Percentiles rank a stretch among this genome's conserved stretches.
These are phyloP conservation scores for Phyllotreta cruciferae DNA, from an alignment of 2,888 invertebrate genomes.

Conservation along the genomic window DNA sequence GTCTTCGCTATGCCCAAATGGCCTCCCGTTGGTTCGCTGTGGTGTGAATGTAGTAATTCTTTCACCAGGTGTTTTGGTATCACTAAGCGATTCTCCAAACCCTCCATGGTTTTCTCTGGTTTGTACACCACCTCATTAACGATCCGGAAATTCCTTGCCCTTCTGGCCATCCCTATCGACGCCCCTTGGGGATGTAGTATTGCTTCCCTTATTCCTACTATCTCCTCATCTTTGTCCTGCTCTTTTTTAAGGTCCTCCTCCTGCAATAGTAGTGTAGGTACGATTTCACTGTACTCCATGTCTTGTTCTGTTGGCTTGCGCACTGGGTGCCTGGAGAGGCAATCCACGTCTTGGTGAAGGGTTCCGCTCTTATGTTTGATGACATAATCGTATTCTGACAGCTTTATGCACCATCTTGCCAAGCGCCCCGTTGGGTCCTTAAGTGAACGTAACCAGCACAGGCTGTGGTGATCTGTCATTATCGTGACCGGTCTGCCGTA, in stretches of 20 bases:
- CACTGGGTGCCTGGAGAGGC: neutral
- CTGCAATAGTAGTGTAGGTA: neutral
- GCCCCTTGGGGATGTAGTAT: neutral
- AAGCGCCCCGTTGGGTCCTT: neutral
- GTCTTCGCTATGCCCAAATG: conserved; percentile 41
- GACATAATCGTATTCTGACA: too few species aligned
- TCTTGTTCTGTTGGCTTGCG: neutral
- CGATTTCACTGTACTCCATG: neutral
- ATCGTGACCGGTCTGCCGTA: conserved; percentile 12
- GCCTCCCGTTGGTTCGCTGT: conserved; percentile 25
- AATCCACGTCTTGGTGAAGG: neutral
- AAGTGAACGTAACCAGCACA: conserved; percentile 8
- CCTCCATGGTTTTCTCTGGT: neutral
- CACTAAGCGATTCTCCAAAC: conserved; percentile 37
- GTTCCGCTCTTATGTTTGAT: too few species aligned
- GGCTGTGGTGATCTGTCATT: conserved; percentile 11
- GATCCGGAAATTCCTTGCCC: neutral
- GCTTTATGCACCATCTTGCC: too few species aligned
- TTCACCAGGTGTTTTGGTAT: conserved; percentile 33
- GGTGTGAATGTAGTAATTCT: conserved; percentile 39
- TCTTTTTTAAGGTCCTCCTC: neutral
- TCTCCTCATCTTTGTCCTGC: neutral
- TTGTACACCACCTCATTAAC: neutral
- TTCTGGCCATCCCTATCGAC: neutral
- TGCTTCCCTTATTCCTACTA: neutral